These are phyloP conservation scores for Leptinotarsa juncta DNA, from an alignment of 2,888 invertebrate genomes.

Conservation along the genomic window DNA sequence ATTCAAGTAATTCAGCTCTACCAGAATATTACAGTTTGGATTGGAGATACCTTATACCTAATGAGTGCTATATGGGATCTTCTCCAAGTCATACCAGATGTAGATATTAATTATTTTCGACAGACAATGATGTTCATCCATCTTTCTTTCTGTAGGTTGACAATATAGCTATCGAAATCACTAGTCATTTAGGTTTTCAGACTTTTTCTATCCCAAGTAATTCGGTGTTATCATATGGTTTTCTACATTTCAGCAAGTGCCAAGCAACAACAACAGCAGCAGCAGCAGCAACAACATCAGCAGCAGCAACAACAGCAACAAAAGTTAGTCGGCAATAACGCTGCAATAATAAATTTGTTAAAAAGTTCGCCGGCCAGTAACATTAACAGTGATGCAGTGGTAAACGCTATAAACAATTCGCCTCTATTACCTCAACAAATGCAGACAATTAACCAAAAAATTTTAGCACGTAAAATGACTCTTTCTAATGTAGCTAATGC, in stretches of 20 bases:
- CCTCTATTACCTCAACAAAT: constrained; percentile 62
- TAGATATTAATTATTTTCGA: no score
- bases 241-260: constrained; percentile 54
- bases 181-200: neutral
- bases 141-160: no score
- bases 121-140: no score
- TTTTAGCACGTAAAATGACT: constrained; percentile 70
- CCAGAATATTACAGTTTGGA: no score
- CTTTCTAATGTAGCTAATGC: constrained; percentile 68
- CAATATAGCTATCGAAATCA: no score
- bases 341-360: constrained; percentile 81
- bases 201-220: neutral
- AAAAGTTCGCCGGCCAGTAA: constrained; percentile 81
- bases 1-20: no score
- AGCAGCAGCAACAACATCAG: constrained; percentile 53
- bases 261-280: constrained; percentile 56
- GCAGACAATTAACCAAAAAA: constrained; percentile 60
- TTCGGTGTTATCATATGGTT: neutral
- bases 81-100: no score
- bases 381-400: constrained; percentile 68
- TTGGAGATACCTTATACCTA: no score
- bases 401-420: constrained; percentile 63
- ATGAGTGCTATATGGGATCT: no score
- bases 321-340: constrained; percentile 70
- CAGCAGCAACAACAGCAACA: constrained; percentile 54